These are phyloP conservation scores for Marcusenius ussheri DNA, from an alignment of 2,113 vertebrate species.

Conservation along the genomic window DNA sequence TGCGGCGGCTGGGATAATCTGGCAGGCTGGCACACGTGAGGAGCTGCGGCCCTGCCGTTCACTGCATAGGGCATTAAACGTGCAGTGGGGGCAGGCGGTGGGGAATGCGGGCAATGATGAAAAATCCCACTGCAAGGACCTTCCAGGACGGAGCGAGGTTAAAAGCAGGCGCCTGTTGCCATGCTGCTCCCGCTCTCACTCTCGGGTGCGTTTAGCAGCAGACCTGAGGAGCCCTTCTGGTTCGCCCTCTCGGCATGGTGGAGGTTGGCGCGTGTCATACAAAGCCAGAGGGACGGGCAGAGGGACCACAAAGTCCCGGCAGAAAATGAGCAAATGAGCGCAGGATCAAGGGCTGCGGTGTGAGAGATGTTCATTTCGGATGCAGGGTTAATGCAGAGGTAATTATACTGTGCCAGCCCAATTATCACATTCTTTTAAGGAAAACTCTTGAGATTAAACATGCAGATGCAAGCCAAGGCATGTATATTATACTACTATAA, in stretches of 20 bases:
- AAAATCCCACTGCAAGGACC: neutral
- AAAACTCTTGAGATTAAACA: neutral
- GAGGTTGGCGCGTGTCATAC: neutral
- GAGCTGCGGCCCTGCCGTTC: neutral
- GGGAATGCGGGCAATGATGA: neutral
- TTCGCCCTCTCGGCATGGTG: neutral
- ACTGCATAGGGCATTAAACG: neutral
- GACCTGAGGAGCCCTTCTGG: neutral
- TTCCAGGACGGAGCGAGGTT: neutral
- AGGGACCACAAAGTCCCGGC: neutral
- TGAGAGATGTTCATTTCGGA: neutral
- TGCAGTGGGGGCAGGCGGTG: neutral
- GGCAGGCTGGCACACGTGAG: neutral
- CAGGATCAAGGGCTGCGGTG: neutral
- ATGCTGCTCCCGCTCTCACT: neutral
- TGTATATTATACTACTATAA: neutral
- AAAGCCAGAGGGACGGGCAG: neutral
- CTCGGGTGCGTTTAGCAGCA: neutral
- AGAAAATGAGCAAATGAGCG: neutral
- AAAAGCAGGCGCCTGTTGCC: neutral
- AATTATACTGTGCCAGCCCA: slow-evolving; percentile 2
- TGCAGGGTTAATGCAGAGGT: neutral
- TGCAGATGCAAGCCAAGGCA: neutral
- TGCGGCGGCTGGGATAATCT: neutral
- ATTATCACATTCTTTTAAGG: neutral